Percentiles rank a stretch among this genome's conserved stretches.
Evolutionary conservation across 2,888 invertebrate genomes (phyloP).

Genomic region (Nebria brevicollis): DNA sequence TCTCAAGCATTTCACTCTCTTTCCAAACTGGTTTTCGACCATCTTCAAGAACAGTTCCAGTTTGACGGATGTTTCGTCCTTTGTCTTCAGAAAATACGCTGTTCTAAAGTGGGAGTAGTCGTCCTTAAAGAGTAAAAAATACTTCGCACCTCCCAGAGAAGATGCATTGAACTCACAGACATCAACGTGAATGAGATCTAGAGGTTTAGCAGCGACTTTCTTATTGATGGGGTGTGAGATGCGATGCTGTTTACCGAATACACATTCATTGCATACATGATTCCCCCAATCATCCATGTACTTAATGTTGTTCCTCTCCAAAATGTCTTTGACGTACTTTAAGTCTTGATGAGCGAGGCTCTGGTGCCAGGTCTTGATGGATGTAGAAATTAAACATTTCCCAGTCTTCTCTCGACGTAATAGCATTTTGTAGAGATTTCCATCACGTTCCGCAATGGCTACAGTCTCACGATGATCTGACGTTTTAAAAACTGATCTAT

Average conservation of each 20-base stretch:
- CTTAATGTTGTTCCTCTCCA: conserved; percentile 49
- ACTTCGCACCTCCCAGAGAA: conserved; percentile 16
- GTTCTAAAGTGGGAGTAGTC: conserved; percentile 34
- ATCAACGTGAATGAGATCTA: too few species aligned
- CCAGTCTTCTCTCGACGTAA: conserved; percentile 47
- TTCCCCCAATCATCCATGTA: conserved; percentile 52
- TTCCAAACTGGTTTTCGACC: conserved; percentile 52
- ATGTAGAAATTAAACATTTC: conserved; percentile 39
- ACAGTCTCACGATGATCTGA: too few species aligned
- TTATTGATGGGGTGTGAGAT: too few species aligned
- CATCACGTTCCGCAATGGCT: conserved; percentile 40
- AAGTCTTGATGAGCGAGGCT: conserved; percentile 53
- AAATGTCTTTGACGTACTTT: conserved; percentile 50
- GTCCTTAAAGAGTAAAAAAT: conserved; percentile 23
- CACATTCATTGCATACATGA: conserved; percentile 51
- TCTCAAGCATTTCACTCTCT: conserved; percentile 49
- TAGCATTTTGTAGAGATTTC: conserved; percentile 50
- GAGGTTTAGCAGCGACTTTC: too few species aligned
- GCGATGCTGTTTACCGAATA: too few species aligned
- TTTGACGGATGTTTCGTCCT: conserved; percentile 21
- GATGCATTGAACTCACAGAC: background rate
- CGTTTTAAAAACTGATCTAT: too few species aligned
- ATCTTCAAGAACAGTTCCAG: conserved; percentile 50
- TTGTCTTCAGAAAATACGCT: conserved; percentile 32
- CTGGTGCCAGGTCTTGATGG: conserved; percentile 53